A percentile compares a stretch with the other conserved stretches of the same genome.
Evolutionary conservation across 2,888 invertebrate genomes (phyloP).

Genomic region (Abrostola tripartita): DNA sequence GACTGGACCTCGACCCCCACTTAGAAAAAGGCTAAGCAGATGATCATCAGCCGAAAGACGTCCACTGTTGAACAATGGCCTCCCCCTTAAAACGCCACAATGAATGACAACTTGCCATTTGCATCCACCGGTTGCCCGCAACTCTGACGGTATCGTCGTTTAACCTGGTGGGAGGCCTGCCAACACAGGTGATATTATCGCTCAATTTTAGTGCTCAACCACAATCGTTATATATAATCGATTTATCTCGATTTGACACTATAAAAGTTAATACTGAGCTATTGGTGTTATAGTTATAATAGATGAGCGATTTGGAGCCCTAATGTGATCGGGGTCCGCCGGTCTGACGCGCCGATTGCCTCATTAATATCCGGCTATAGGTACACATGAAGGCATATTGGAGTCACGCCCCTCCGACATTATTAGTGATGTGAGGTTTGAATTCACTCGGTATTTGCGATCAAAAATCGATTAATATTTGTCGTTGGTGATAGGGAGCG

Average conservation of each 20-base stretch:
- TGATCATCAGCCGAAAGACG: no score
- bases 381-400: slow-evolving; percentile 57
- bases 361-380: slow-evolving; percentile 80
- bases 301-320: slow-evolving; percentile 66
- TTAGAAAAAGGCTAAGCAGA: no score
- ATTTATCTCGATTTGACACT: slow-evolving; percentile 46
- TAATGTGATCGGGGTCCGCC: slow-evolving; percentile 70
- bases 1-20: no score
- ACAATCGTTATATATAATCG: slow-evolving; percentile 24
- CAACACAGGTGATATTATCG: slow-evolving; percentile 26
- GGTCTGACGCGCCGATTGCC: slow-evolving; percentile 71
- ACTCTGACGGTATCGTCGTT: no score
- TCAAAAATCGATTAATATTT: slow-evolving; percentile 69
- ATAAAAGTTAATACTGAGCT: slow-evolving; percentile 66
- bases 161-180: no score
- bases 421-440: slow-evolving; percentile 61
- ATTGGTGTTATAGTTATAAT: slow-evolving; percentile 70
- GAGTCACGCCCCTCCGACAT: slow-evolving; percentile 62
- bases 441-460: slow-evolving; percentile 51
- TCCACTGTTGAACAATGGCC: no score
- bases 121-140: no score
- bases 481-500: slow-evolving; percentile 32
- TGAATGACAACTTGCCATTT: no score
- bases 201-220: slow-evolving; percentile 48
- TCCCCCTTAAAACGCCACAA: no score